Evolutionary conservation across 2,888 invertebrate genomes (phyloP).

Genomic region (Acanthoscelides obtectus): DNA sequence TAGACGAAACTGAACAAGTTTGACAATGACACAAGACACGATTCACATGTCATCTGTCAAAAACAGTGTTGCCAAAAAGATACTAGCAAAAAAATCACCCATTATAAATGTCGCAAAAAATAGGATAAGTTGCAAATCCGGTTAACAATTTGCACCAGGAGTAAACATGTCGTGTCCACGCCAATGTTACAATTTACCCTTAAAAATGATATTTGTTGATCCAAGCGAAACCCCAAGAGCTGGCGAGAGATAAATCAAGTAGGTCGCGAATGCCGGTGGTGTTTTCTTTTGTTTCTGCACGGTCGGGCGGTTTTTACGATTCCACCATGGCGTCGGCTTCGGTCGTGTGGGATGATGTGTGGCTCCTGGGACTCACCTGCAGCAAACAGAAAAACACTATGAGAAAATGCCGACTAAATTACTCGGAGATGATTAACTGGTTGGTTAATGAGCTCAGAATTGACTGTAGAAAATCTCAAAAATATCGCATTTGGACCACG

Average conservation of each 20-base stretch:
- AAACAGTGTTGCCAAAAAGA: too few relatives aligned
- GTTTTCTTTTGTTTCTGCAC: constrained; percentile 25
- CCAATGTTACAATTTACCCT: neutral
- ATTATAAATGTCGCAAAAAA: too few relatives aligned
- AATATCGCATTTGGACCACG: too few relatives aligned
- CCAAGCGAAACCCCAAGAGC: constrained; percentile 24
- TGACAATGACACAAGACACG: too few relatives aligned
- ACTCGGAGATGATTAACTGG: neutral
- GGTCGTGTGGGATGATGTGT: constrained; percentile 7
- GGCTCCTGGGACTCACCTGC: constrained; percentile 12
- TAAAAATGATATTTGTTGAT: constrained; percentile 21
- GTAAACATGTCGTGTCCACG: neutral
- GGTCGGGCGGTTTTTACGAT: constrained; percentile 28
- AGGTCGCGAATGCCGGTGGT: constrained; percentile 22
- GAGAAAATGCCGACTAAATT: constrained; percentile 6
- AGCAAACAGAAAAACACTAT: constrained; percentile 8
- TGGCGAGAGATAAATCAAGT: constrained; percentile 30
- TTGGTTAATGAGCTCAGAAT: neutral
- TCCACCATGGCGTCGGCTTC: constrained; percentile 11
- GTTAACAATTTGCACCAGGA: neutral
- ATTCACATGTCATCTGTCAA: too few relatives aligned
- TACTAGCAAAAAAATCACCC: too few relatives aligned
- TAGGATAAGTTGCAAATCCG: neutral
- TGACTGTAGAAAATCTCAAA: too few relatives aligned
- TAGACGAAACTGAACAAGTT: too few relatives aligned